A percentile compares a stretch with the other conserved stretches of the same genome.
These are phyloP conservation scores for Hyaena hyaena DNA, from an alignment of 2,113 vertebrate genomes.

Conservation along the genomic window DNA sequence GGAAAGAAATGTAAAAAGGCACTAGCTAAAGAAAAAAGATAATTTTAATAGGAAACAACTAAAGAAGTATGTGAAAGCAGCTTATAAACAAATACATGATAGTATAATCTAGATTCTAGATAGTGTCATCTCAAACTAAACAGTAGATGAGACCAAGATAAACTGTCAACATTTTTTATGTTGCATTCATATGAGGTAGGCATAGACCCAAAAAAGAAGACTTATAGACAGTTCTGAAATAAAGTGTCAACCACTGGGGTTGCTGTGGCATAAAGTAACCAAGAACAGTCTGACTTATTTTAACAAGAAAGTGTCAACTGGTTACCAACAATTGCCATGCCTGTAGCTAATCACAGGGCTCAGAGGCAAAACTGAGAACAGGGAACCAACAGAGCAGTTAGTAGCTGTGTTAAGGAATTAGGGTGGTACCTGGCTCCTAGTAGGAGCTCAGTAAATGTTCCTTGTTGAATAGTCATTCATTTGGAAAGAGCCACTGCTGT, in stretches of 20 bases:
- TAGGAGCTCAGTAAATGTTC: neutral
- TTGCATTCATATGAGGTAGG: neutral
- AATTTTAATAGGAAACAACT: constrained; percentile 20
- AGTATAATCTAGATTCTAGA: constrained; percentile 8
- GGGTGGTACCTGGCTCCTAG: neutral
- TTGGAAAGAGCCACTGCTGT: neutral
- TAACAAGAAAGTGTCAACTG: neutral
- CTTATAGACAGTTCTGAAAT: neutral
- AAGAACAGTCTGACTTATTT: neutral
- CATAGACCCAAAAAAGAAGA: neutral
- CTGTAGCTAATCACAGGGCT: neutral
- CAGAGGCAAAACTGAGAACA: constrained; percentile 4
- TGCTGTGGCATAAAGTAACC: neutral
- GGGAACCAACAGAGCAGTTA: neutral
- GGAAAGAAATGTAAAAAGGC: neutral
- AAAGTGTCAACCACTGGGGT: neutral
- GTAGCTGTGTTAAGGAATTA: neutral
- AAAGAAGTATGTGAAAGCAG: constrained; percentile 26
- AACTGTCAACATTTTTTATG: neutral
- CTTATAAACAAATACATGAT: constrained; percentile 28
- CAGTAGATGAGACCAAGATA: neutral
- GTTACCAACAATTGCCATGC: neutral
- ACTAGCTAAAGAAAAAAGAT: constrained; percentile 7
- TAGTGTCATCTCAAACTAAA: neutral
- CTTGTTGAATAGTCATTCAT: neutral